Percentiles rank a stretch among this genome's conserved stretches.
Conservation (phyloP, 2,113 vertebrate species). For the Tylochromis polylepis region DNA sequence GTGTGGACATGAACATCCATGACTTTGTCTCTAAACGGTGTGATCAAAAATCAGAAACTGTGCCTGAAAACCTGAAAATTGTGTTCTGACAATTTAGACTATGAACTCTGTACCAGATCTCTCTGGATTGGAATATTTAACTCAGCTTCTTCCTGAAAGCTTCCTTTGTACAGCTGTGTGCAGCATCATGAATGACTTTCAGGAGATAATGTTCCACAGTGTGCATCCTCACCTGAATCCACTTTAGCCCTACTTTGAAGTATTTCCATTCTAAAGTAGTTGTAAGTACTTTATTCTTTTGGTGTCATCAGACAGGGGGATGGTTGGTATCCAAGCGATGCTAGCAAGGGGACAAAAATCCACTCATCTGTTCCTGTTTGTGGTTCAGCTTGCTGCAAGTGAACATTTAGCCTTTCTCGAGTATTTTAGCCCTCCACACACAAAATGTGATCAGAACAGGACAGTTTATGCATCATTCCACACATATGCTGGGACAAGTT, state of each 20-base stretch:
- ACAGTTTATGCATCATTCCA: background rate
- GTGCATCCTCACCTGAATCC: background rate
- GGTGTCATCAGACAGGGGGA: background rate
- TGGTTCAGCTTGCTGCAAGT: background rate
- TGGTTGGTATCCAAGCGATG: rapidly evolving
- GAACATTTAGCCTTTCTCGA: background rate
- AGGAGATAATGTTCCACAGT: background rate
- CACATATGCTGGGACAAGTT: constrained; percentile 9
- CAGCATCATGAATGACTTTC: background rate
- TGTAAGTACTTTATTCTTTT: rapidly evolving
- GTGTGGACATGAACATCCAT: rapidly evolving
- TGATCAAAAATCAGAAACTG: too few species aligned
- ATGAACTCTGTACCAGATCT: background rate
- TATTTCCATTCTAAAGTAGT: background rate
- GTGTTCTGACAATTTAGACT: background rate
- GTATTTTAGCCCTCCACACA: background rate
- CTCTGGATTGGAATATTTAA: background rate
- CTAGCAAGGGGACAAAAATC: background rate
- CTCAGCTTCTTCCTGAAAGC: background rate
- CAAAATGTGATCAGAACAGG: background rate
- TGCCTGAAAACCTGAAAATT: rapidly evolving
- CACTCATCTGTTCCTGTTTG: background rate
- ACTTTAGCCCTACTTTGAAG: background rate
- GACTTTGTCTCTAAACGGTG: background rate
- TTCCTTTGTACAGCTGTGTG: background rate